Conservation (phyloP, 1,140 invertebrate species). For the Drosophila rhopaloa region DNA sequence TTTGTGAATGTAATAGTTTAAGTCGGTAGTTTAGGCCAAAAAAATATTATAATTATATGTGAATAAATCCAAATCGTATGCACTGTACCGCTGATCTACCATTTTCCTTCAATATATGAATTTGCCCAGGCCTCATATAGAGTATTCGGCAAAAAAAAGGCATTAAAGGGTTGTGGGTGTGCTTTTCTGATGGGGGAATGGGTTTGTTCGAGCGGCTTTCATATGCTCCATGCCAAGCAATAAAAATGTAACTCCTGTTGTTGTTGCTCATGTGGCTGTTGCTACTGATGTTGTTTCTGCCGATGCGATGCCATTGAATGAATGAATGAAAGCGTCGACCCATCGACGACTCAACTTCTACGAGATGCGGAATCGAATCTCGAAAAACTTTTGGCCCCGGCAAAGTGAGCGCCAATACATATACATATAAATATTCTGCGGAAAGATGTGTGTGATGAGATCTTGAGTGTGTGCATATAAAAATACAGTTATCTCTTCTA, state of each 20-base stretch:
- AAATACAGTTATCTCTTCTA: constrained; percentile 81
- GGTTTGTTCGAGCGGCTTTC: constrained; percentile 59
- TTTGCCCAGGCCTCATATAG: constrained; percentile 3
- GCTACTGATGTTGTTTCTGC: constrained; percentile 11
- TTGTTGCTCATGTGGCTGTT: constrained; percentile 39
- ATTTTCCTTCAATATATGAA: background rate
- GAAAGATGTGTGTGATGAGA: constrained; percentile 18
- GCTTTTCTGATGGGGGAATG: constrained; percentile 19
- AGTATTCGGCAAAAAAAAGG: constrained; percentile 29
- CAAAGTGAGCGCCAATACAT: constrained; percentile 57
- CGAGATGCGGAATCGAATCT: constrained; percentile 77
- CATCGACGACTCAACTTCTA: constrained; percentile 65
- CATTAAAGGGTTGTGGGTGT: constrained; percentile 43
- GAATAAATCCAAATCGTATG: too few species aligned
- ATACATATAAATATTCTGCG: constrained; percentile 6
- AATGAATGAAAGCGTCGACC: constrained; percentile 75
- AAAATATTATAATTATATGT: too few species aligned
- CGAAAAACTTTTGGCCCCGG: constrained; percentile 46
- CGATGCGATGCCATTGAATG: constrained; percentile 45
- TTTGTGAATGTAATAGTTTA: too few species aligned
- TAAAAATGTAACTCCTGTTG: constrained; percentile 73
- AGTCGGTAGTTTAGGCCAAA: too few species aligned
- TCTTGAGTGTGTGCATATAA: constrained; percentile 67
- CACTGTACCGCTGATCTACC: background rate
- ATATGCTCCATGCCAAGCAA: constrained; percentile 80